Evolutionary conservation across 1,140 invertebrate genomes (phyloP).

Genomic region (Drosophila cardini): DNA sequence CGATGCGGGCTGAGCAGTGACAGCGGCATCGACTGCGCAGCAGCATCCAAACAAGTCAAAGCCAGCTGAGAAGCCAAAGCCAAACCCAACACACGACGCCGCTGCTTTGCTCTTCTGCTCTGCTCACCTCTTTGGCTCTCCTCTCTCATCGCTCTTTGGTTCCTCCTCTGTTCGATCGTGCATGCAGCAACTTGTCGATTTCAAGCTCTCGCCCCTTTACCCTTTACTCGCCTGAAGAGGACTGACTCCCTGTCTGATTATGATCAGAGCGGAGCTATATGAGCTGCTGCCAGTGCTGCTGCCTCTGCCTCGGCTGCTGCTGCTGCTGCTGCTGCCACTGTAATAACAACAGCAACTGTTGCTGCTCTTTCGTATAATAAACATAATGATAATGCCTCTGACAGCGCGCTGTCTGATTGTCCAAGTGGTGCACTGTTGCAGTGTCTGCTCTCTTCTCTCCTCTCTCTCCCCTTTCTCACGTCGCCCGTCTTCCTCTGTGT

Average conservation of each 20-base stretch:
- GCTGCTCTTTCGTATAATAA: constrained; percentile 67
- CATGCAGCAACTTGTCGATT: constrained; percentile 79
- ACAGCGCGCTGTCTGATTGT: constrained; percentile 51
- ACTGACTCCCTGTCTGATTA: constrained; percentile 71
- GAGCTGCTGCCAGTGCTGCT: constrained; percentile 54
- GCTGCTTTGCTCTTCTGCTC: background rate
- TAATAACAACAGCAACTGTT: constrained; percentile 37
- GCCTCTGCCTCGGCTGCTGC: constrained; percentile 33
- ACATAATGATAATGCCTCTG: constrained; percentile 81
- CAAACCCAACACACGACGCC: constrained; percentile 52
- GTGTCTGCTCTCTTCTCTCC: too few relatives aligned
- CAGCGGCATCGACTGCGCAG: constrained; percentile 22
- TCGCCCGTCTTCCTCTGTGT: constrained; percentile 3
- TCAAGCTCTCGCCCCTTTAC: constrained; percentile 42
- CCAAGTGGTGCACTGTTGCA: constrained; percentile 56
- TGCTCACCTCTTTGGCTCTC: background rate
- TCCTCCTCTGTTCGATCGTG: constrained; percentile 54
- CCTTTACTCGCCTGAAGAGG: constrained; percentile 66
- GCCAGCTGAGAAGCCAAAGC: constrained; percentile 41
- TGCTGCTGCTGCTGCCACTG: constrained; percentile 47
- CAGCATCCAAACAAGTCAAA: constrained; percentile 70
- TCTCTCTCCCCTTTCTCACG: too few relatives aligned
- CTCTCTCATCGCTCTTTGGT: background rate
- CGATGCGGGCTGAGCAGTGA: constrained; percentile 63
- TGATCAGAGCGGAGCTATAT: constrained; percentile 73